These are phyloP conservation scores for Goniozus legneri DNA, from an alignment of 1,140 invertebrate genomes.

Conservation along the genomic window DNA sequence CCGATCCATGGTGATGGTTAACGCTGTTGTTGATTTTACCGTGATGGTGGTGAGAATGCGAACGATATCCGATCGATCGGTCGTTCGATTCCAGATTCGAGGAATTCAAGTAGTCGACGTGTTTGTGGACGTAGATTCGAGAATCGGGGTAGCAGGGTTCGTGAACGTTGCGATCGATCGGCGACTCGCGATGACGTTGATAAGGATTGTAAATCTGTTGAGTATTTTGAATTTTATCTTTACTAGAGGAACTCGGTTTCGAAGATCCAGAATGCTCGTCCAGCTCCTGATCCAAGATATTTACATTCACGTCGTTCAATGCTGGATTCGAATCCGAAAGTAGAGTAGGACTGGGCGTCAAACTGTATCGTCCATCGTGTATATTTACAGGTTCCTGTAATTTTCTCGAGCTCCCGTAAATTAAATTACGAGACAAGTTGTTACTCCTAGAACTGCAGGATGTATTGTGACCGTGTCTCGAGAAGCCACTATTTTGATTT, in stretches of 20 bases:
- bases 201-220: constrained; percentile 31
- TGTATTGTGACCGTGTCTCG: constrained; percentile 21
- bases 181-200: constrained; percentile 30
- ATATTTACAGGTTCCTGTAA: constrained; percentile 26
- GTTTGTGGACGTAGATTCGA: constrained; percentile 25
- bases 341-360: constrained; percentile 27
- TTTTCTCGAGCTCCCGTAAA: constrained; percentile 26
- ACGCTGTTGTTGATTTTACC: constrained; percentile 17
- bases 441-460: constrained; percentile 27
- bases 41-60: constrained; percentile 33
- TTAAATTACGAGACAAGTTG: constrained; percentile 28
- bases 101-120: constrained; percentile 18
- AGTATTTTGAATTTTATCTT: constrained; percentile 31
- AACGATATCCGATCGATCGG: constrained; percentile 22
- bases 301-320: constrained; percentile 15
- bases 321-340: constrained; percentile 17
- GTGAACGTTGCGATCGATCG: constrained; percentile 21
- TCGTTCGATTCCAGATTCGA: constrained; percentile 22
- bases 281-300: constrained; percentile 26
- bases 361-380: constrained; percentile 25
- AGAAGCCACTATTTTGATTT: constrained; percentile 14
- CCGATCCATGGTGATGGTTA: constrained; percentile 18
- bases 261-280: constrained; percentile 23
- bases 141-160: constrained; percentile 26
- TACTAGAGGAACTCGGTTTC: constrained; percentile 13